Evolutionary conservation across 2,888 invertebrate genomes (phyloP).

Genomic region (Resseliella maxima): DNA sequence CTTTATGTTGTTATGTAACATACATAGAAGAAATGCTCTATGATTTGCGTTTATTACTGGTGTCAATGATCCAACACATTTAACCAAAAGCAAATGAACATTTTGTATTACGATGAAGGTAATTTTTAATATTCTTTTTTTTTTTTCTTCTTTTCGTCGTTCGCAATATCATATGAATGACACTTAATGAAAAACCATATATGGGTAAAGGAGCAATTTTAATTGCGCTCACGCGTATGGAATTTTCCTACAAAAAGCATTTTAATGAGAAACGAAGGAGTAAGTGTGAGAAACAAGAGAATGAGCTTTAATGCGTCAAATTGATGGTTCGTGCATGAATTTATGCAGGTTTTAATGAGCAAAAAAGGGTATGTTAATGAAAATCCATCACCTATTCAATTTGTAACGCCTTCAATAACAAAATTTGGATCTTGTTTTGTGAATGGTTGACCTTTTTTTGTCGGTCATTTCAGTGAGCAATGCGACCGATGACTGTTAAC

Average conservation of each 20-base stretch:
- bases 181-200: slow-evolving; percentile 35
- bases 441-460: neutral
- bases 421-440: neutral
- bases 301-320: slow-evolving; percentile 14
- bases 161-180: slow-evolving; percentile 7
- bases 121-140: slow-evolving; percentile 53
- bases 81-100: neutral
- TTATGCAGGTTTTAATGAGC: slow-evolving; percentile 37
- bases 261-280: neutral
- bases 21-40: neutral
- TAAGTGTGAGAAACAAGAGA: neutral
- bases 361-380: slow-evolving; percentile 45
- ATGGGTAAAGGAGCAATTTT: neutral
- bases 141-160: no score
- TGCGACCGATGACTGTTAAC: neutral
- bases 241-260: no score
- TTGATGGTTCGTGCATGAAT: slow-evolving; percentile 25
- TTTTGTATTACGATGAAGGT: neutral
- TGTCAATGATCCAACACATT: neutral
- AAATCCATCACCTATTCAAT: slow-evolving; percentile 46
- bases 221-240: neutral
- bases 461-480: neutral
- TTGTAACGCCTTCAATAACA: neutral
- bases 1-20: neutral
- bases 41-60: slow-evolving; percentile 28